phyloP scores from a whole-genome alignment of 1,140 invertebrate species.

The Bombus consobrinus region DNA sequence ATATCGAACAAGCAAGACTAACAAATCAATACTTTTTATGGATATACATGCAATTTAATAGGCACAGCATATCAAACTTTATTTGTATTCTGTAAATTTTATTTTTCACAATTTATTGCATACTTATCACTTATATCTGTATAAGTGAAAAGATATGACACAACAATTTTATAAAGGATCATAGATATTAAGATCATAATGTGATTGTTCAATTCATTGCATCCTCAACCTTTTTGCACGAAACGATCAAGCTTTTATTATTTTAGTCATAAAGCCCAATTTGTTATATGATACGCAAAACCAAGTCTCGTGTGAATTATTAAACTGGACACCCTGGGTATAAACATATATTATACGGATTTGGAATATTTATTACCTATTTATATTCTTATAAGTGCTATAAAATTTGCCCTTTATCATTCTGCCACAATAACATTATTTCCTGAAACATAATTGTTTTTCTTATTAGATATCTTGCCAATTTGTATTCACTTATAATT shows the following conservation, averaged over 20 bases:
- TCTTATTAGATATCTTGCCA: conserved; percentile 59
- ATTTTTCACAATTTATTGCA: conserved; percentile 47
- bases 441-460: conserved; percentile 80
- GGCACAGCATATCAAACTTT: conserved; percentile 41
- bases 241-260: conserved; percentile 36
- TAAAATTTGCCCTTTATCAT: conserved; percentile 78
- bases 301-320: conserved; percentile 57
- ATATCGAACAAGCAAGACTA: conserved; percentile 39
- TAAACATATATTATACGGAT: conserved; percentile 71
- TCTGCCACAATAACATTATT: conserved; percentile 78
- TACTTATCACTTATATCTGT: conserved; percentile 41
- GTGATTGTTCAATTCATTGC: conserved; percentile 12
- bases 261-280: conserved; percentile 65
- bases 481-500: conserved; percentile 49
- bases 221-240: conserved; percentile 36
- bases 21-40: conserved; percentile 36
- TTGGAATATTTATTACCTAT: conserved; percentile 78
- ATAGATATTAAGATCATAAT: conserved; percentile 8
- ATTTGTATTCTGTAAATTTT: conserved; percentile 46
- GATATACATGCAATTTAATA: conserved; percentile 54
- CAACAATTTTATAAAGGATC: conserved; percentile 16
- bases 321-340: conserved; percentile 69
- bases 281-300: conserved; percentile 69
- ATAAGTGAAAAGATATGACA: conserved; percentile 17
- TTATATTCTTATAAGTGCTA: conserved; percentile 75